These are phyloP conservation scores for Pandemis corylana DNA, from an alignment of 2,888 invertebrate genomes.

Conservation along the genomic window DNA sequence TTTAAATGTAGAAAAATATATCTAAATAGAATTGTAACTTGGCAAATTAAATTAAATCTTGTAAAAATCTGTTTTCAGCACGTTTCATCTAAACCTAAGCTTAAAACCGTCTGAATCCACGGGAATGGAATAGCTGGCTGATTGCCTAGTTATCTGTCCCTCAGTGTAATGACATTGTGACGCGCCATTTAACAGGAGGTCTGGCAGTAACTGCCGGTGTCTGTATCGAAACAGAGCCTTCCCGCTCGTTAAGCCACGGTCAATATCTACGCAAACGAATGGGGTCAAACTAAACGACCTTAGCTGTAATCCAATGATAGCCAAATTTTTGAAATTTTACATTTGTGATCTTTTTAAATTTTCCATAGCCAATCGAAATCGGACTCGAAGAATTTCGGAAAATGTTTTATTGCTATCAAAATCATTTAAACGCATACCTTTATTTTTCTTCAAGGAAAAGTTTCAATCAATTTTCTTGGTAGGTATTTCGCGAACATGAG, in stretches of 20 bases:
- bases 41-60: background rate
- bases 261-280: conserved; percentile 67
- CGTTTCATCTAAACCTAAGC: background rate
- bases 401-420: background rate
- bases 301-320: conserved; percentile 48
- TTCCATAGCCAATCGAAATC: background rate
- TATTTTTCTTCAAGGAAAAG: too few species aligned
- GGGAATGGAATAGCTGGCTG: conserved; percentile 60
- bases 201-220: conserved; percentile 69
- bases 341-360: background rate
- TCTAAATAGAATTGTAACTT: too few species aligned
- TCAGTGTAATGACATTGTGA: conserved; percentile 58
- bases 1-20: too few species aligned
- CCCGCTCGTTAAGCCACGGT: conserved; percentile 59
- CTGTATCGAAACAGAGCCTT: conserved; percentile 62
- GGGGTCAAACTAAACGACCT: conserved; percentile 54
- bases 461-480: too few species aligned
- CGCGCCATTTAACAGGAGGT: conserved; percentile 69
- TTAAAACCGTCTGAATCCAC: conserved; percentile 13
- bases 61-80: background rate
- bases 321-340: conserved; percentile 36
- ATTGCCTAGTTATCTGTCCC: conserved; percentile 62
- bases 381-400: background rate
- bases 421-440: background rate
- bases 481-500: background rate